Base-by-base conservation (phyloP, 2,113 vertebrate genomes). In the Coptodon rendalli region DNA sequence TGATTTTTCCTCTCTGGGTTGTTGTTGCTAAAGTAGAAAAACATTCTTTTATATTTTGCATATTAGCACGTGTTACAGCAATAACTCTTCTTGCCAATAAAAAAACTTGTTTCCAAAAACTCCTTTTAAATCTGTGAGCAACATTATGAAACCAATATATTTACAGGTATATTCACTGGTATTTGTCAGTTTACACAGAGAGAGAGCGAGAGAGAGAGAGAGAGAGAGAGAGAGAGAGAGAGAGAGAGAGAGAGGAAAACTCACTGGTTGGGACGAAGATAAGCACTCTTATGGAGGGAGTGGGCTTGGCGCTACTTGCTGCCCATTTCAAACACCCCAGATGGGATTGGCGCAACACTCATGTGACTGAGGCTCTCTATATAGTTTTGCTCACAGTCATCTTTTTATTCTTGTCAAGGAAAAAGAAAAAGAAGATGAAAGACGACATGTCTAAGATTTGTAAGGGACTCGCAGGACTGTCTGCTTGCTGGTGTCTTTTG, bases 301-400 rank as follows among this genome's bases (percentile, higher is more conserved):
- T 87, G 79, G 82, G 87, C 95, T 89, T 93, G 6, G 6, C 6
- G 8, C 2, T 56, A 29, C 80, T 61, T 66, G 84, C 38, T 89
- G 81, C 34, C 13, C 54, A 52, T 91, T 93, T 92, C 43, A 87
- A 94, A 95, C 53, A 90, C 96, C 96, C 96, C 96, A 92, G 38
- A 34, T 31, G 59, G 31, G 59, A n/a, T 11, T 63, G 31, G 31
- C 36, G 9, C 1, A 34, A 1, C 92, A 53, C 43, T 87, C 90
- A 54, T 12, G 81, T 24, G 76, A 40, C 79, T 43, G 13, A 8
- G 81, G 3, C 10, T 38, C 61, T 79, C 80, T 88, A 87, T 31
- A 38, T 9, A 66, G 31, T 66, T 66, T 66, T 68, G 63, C 59
- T 52, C 56, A 14, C 17, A 85, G 57, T 40, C 36, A 40, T 13